Evolutionary conservation across 2,113 vertebrate species (phyloP).

Genomic region (Tachuris rubrigastra): DNA sequence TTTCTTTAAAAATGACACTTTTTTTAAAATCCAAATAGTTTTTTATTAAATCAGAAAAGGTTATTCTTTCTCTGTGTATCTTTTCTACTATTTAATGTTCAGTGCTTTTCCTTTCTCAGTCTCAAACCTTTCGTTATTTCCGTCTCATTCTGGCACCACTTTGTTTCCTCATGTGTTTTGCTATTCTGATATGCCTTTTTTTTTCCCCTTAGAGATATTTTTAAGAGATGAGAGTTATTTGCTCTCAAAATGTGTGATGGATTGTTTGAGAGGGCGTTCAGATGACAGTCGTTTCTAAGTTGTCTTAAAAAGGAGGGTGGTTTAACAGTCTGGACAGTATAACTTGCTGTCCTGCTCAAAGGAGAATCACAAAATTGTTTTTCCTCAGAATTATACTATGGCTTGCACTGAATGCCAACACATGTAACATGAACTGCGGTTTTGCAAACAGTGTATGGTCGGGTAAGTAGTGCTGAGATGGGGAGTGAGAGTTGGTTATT

Average conservation of each 20-base stretch:
- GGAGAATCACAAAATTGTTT: not conserved
- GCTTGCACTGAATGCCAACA: not conserved
- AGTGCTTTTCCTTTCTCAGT: not conserved
- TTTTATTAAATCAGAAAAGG: not conserved
- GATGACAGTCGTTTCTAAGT: not conserved
- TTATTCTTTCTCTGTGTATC: not conserved
- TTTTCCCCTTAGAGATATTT: not conserved
- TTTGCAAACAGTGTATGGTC: not conserved
- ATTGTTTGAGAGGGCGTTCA: not conserved
- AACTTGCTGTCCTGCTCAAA: not conserved
- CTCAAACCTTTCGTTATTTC: not conserved
- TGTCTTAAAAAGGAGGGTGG: not conserved
- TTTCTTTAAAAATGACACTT: not conserved
- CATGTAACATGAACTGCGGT: not conserved
- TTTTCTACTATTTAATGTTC: not conserved
- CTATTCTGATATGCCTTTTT: not conserved
- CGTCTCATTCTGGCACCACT: not conserved
- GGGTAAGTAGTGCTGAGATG: not conserved
- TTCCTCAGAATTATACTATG: not conserved
- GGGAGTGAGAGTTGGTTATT: not conserved
- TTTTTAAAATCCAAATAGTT: not conserved
- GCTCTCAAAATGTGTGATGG: not conserved
- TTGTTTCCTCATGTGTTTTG: not conserved
- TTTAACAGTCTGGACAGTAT: not conserved
- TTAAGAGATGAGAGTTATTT: not conserved